Percentiles rank a stretch among this genome's conserved stretches.
These are phyloP conservation scores for Pycnomerus fuliginosus DNA, from an alignment of 2,888 invertebrate genomes.

Conservation along the genomic window DNA sequence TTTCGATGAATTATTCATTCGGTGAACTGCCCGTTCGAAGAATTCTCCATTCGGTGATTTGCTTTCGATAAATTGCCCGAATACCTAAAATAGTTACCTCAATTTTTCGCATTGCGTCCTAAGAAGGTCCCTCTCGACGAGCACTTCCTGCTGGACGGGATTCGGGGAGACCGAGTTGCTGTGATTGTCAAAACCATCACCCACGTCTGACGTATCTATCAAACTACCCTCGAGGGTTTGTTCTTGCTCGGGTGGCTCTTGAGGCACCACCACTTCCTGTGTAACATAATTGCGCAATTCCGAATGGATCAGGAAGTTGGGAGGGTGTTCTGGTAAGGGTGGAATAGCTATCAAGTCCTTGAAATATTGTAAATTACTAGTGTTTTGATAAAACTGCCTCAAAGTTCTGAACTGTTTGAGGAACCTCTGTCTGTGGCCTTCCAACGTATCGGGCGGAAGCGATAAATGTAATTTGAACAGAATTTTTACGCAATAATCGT, in stretches of 20 bases:
- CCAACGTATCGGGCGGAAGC: conserved; percentile 85
- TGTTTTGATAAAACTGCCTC: conserved; percentile 89
- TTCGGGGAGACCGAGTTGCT: conserved; percentile 52
- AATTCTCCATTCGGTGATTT: no score
- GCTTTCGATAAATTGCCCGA: no score
- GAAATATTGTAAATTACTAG: conserved; percentile 95
- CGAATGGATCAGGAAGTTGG: conserved; percentile 90
- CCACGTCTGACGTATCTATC: conserved; percentile 66
- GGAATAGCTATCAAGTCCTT: conserved; percentile 93
- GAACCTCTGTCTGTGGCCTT: conserved; percentile 89
- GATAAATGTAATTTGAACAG: conserved; percentile 92
- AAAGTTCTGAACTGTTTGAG: conserved; percentile 84
- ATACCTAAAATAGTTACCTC: conserved; percentile 57
- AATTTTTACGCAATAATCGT: conserved; percentile 95
- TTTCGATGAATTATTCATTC: no score
- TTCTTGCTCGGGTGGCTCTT: conserved; percentile 62
- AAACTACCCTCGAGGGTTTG: conserved; percentile 62
- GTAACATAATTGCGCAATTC: conserved; percentile 93
- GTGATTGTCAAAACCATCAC: conserved; percentile 44
- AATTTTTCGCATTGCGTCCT: conserved; percentile 76
- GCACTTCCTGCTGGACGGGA: conserved; percentile 49
- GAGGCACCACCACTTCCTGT: conserved; percentile 86
- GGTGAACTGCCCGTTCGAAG: no score
- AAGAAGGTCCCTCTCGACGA: conserved; percentile 68
- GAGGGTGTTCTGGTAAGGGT: conserved; percentile 86